These are phyloP conservation scores for Entosphenus tridentatus DNA, from an alignment of 2,113 vertebrate species.

Conservation along the genomic window DNA sequence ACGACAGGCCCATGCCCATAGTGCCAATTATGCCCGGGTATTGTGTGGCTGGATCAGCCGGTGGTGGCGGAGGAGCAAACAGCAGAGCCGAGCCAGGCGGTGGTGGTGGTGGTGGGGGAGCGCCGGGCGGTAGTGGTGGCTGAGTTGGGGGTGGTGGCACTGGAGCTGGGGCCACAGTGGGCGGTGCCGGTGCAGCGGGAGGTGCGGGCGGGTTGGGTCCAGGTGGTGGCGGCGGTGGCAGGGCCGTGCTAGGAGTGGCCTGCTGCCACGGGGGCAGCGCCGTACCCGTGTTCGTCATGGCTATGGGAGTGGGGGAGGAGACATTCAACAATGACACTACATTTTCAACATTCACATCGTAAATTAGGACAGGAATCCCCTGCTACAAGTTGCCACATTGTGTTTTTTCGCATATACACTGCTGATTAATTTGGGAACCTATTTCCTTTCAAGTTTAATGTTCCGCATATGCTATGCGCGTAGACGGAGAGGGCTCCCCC, in stretches of 20 bases:
- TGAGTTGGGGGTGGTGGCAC: slow-evolving; percentile 4
- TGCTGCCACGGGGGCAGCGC: slow-evolving; percentile 2
- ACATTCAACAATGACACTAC: too few relatives aligned
- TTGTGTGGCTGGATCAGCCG: slow-evolving; percentile 1
- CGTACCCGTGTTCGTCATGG: background rate
- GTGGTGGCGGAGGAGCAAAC: slow-evolving; percentile 2
- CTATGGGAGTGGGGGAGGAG: too few relatives aligned
- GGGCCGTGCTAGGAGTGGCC: slow-evolving; percentile 1
- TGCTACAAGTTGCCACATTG: too few relatives aligned
- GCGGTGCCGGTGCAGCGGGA: background rate
- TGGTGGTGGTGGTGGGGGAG: slow-evolving; percentile 2
- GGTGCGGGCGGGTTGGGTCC: slow-evolving; percentile 1
- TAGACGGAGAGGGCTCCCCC: too few relatives aligned
- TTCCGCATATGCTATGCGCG: too few relatives aligned
- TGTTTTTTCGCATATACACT: too few relatives aligned
- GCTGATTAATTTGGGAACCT: too few relatives aligned
- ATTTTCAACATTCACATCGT: too few relatives aligned
- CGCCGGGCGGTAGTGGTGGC: background rate
- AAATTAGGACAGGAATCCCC: too few relatives aligned
- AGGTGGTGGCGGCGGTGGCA: slow-evolving; percentile 1
- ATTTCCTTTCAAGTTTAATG: too few relatives aligned
- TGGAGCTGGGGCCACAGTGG: background rate
- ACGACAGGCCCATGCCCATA: slow-evolving; percentile 4
- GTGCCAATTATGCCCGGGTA: background rate
- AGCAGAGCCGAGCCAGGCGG: slow-evolving; percentile 2